Percentiles rank a stretch among this genome's conserved stretches.
Evolutionary conservation across 1,140 invertebrate genomes (phyloP).

Genomic region (Psix sp.): DNA sequence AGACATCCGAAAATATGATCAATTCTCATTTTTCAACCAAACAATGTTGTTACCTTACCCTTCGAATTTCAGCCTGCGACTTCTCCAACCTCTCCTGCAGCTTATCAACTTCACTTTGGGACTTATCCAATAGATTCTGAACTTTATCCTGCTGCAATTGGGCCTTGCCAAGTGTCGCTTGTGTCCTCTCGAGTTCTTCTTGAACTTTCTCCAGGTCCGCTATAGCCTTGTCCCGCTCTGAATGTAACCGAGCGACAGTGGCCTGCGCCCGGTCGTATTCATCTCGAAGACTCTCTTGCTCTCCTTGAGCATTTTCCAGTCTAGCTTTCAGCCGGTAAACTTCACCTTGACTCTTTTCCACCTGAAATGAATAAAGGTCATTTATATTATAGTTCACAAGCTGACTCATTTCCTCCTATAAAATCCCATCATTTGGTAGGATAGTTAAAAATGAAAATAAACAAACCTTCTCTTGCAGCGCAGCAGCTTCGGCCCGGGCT

Average conservation of each 20-base stretch:
- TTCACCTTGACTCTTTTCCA: slow-evolving; percentile 92
- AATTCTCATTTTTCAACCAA: not conserved
- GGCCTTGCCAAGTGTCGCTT: slow-evolving; percentile 91
- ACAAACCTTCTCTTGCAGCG: slow-evolving; percentile 91
- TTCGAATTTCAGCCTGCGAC: slow-evolving; percentile 86
- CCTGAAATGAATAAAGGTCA: slow-evolving; percentile 46
- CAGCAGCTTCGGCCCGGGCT: slow-evolving; percentile 87
- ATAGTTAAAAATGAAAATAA: too few species aligned
- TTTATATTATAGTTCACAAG: too few species aligned
- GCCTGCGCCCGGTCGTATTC: slow-evolving; percentile 90
- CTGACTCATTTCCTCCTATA: too few species aligned
- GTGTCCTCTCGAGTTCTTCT: slow-evolving; percentile 92
- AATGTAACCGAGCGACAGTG: slow-evolving; percentile 87
- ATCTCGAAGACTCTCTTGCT: slow-evolving; percentile 93
- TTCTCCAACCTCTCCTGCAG: slow-evolving; percentile 91
- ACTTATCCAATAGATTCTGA: slow-evolving; percentile 90
- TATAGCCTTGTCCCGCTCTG: slow-evolving; percentile 90
- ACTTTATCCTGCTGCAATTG: slow-evolving; percentile 93
- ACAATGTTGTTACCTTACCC: slow-evolving; percentile 78
- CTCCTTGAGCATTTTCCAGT: slow-evolving; percentile 94
- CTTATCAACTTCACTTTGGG: slow-evolving; percentile 93
- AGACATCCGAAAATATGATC: too few species aligned
- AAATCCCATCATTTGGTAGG: too few species aligned
- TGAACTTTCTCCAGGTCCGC: slow-evolving; percentile 92
- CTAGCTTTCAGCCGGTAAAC: slow-evolving; percentile 95